Percentiles rank a stretch among this genome's conserved stretches.
Conservation (phyloP, 2,888 invertebrate genomes). For the Unio delphinus region DNA sequence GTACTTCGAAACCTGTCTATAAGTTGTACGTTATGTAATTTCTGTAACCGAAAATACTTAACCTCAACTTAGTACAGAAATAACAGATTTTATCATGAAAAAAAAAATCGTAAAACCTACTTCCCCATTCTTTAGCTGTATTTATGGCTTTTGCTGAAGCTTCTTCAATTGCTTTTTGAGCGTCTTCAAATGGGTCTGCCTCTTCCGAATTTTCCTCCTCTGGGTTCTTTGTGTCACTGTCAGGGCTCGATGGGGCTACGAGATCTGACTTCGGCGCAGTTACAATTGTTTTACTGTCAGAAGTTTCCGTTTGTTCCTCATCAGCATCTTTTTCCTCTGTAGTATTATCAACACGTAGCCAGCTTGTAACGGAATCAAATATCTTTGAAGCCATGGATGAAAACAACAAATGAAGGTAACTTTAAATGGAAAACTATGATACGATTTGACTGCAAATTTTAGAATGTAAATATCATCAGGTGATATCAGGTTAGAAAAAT, state of each 20-base stretch:
- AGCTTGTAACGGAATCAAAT: constrained; percentile 61
- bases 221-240: constrained; percentile 27
- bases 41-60: too few species aligned
- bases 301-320: constrained; percentile 28
- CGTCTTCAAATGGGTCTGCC: constrained; percentile 35
- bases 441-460: too few species aligned
- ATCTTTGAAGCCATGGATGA: constrained; percentile 25
- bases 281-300: constrained; percentile 21
- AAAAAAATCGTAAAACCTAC: constrained; percentile 38
- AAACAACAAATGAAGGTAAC: too few species aligned
- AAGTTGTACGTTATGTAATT: too few species aligned
- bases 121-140: constrained; percentile 70
- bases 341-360: constrained; percentile 57
- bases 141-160: constrained; percentile 66
- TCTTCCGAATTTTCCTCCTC: constrained; percentile 25
- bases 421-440: too few species aligned
- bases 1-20: too few species aligned
- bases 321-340: constrained; percentile 38
- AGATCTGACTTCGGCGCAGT: constrained; percentile 4
- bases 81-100: background rate
- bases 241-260: too few species aligned
- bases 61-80: too few species aligned
- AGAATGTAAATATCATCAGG: too few species aligned
- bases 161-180: constrained; percentile 61
- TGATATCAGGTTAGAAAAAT: too few species aligned